Evolutionary conservation across 2,888 invertebrate species (phyloP), one percentile per base, ranked within the genome.

Genomic region (Eilema caniola): DNA sequence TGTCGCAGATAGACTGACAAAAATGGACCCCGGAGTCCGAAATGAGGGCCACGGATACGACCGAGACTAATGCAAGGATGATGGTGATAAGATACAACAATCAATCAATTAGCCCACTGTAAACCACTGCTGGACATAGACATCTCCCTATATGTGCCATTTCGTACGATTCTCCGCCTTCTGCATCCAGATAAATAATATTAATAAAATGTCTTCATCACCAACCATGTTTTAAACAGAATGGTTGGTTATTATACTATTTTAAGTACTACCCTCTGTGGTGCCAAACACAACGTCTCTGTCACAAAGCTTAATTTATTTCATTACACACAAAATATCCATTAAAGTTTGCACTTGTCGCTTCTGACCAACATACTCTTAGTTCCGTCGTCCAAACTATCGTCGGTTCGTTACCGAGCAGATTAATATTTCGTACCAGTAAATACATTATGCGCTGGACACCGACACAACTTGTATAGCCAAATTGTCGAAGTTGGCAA

Each of bases 361-460:
- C 72, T 33, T 89, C 89, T 86, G 74, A 70, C 62, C 60, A 53
- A 67, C 72, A 78, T 88, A 85, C 74, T 90, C 91, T 89, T 80
- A 89, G 90, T 73, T 83, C 79, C 83, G 85, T 79, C 87, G 82
- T 73, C 81, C 88, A 83, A 92, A 92, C 93, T 93, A 92, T 91
- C 85, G 86, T 77, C 80, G 85, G 85, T 92, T 94, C 92, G 93
- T 94, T 93, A 94, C 90, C 83, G 85, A 82, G 80, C 76, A 88
- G 91, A 95, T 95, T 94, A 95, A 95, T 95, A 95, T 94, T 95
- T 94, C 93, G 93, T 84, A 85, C 88, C 88, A 87, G 92, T 95
- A 93, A 95, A 95, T 95, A 93, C 92, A 90, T 95, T 93, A 94
- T 92, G 89, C 88, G 89, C 76, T 83, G 92, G 93, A 91, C 94